These are phyloP conservation scores for Laticauda colubrina DNA, from an alignment of 2,113 vertebrate genomes.

Conservation along the genomic window DNA sequence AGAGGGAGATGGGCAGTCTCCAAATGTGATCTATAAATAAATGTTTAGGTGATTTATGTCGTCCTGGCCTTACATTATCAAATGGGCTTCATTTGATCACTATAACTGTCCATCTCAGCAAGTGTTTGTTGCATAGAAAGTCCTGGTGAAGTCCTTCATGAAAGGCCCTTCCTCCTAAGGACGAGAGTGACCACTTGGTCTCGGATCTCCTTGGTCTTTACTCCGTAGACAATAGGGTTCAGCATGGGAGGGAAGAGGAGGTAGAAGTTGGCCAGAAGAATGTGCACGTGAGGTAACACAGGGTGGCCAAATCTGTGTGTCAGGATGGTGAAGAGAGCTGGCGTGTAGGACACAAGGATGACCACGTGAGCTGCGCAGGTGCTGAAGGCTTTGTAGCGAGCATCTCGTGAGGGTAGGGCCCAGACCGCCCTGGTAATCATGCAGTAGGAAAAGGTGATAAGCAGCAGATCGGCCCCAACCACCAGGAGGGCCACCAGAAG, in stretches of 20 bases:
- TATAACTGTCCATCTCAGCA: neutral
- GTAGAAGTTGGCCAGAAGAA: constrained; percentile 55
- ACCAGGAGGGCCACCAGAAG: constrained; percentile 52
- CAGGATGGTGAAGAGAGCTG: constrained; percentile 58
- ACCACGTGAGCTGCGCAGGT: constrained; percentile 59
- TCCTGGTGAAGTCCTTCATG: neutral
- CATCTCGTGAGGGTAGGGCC: constrained; percentile 47
- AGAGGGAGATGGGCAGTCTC: neutral
- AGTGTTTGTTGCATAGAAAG: neutral
- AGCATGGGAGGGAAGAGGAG: constrained; percentile 50
- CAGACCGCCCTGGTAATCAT: constrained; percentile 51
- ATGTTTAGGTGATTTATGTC: neutral
- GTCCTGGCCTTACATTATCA: neutral
- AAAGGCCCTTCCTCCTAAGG: neutral
- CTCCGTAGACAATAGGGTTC: constrained; percentile 50
- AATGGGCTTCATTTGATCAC: neutral
- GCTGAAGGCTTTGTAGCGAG: constrained; percentile 48
- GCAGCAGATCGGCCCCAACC: constrained; percentile 43
- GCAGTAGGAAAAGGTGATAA: constrained; percentile 53
- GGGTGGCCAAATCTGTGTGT: constrained; percentile 53
- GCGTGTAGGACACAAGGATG: constrained; percentile 45
- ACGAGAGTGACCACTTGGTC: constrained; percentile 24
- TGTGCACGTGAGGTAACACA: constrained; percentile 39
- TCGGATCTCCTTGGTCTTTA: constrained; percentile 45
- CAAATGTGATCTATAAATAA: neutral